Base-by-base conservation (phyloP, 2,888 invertebrate species). In the Chaetogeoica ovagalla region DNA sequence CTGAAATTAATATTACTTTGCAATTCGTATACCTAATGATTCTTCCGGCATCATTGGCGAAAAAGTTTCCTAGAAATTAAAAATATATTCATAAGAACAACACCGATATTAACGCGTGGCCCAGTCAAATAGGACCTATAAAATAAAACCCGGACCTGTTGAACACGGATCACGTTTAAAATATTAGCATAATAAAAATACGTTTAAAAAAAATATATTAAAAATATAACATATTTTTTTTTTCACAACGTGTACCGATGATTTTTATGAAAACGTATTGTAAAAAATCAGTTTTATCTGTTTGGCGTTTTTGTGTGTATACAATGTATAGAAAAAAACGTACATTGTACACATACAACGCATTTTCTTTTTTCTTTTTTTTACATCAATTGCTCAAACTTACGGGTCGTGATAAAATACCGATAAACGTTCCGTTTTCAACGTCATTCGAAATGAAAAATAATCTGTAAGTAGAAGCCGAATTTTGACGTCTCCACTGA, bases 1-100 rank as follows among this genome's bases (percentile, higher is more conserved):
- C 79, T 79, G 71, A 71, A 79, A 79, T 63, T 63, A 77, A 77
- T 62, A 77, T 62, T 76, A 76, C 68, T 76, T 57, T 68, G 75
- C 66, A 75, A 68, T 55, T 68, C 30, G 43, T 76, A 59, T 39
- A 30, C 30, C 30, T 30, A 57, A 75, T 75, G 74, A 60, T 48
- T 76, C 59, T 69, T 59, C 69, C 52, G 30, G 37, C 60, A 13
- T 70, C 60, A 52, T 77, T 52, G 37, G 55, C n/a, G 69, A 62
- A 77, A 68, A 68, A 69, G 37, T 68, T 48, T 69, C 77, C 77
- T 77, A 70, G 48, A 15, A 70, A 70, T 77, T 69, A 69, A 70
- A 77, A 73, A 65, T n/a, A 76, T 4, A 68, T 68, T 59, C 66
- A 39, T 75, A 59, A 66, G 43, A 57, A 65, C 57, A 23, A 23